Evolutionary conservation across 2,113 vertebrate genomes (phyloP).

Genomic region (Phylloscopus trochilus): DNA sequence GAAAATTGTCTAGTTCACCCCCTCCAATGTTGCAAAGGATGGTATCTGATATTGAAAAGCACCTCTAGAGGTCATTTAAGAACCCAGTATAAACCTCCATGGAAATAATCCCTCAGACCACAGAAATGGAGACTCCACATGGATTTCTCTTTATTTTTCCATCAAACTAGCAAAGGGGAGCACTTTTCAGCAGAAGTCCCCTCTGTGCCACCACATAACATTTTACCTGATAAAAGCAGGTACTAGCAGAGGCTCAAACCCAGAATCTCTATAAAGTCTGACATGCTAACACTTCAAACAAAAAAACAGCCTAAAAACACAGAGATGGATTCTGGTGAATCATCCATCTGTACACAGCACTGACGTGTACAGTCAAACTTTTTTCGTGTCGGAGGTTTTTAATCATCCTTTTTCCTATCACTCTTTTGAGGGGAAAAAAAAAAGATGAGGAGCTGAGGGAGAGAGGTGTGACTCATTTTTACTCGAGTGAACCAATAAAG

Average conservation of each 20-base stretch:
- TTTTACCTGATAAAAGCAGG: constrained; percentile 24
- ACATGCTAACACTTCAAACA: constrained; percentile 34
- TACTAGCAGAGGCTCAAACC: not conserved
- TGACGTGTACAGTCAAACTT: not conserved
- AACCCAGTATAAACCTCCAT: not conserved
- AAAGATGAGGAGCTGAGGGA: constrained; percentile 1
- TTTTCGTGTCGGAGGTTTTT: constrained; percentile 7
- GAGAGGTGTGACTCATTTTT: constrained; percentile 47
- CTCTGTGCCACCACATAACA: not conserved
- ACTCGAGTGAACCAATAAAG: constrained; percentile 31
- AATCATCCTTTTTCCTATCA: constrained; percentile 15
- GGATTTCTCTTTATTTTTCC: not conserved
- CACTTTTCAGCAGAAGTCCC: not conserved
- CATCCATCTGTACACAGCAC: constrained; percentile 16
- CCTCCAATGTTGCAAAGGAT: not conserved
- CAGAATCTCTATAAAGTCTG: not conserved
- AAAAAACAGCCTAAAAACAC: not conserved
- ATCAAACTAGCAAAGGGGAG: not conserved
- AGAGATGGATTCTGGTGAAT: constrained; percentile 41
- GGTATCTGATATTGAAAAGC: not conserved
- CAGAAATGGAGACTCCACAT: not conserved
- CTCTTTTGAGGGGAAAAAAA: constrained; percentile 8
- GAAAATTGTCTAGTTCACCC: not conserved
- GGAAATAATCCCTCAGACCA: not conserved
- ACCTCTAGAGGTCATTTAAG: not conserved